These are phyloP conservation scores for Laterallus jamaicensis DNA, from an alignment of 2,113 vertebrate species.

Conservation along the genomic window DNA sequence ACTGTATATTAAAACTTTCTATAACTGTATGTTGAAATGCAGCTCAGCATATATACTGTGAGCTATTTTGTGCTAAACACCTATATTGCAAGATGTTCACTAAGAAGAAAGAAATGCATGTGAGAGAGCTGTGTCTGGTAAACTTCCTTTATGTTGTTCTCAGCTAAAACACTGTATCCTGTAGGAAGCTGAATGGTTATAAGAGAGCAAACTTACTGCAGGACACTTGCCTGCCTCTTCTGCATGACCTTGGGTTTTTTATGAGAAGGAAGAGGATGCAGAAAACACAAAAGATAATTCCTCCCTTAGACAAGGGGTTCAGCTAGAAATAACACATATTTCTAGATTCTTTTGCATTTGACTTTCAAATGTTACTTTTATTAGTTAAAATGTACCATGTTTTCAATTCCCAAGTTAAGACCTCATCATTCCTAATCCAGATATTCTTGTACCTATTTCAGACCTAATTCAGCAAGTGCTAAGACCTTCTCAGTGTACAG, in stretches of 20 bases:
- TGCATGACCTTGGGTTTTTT: background rate
- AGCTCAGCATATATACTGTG: background rate
- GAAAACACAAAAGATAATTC: background rate
- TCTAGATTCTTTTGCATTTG: background rate
- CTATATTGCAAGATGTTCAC: background rate
- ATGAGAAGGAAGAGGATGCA: background rate
- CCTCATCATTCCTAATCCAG: background rate
- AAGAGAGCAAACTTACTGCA: background rate
- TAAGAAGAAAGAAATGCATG: background rate
- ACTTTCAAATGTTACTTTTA: background rate
- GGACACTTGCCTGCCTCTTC: background rate
- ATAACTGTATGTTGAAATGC: background rate
- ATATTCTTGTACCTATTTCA: background rate
- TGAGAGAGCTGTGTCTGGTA: background rate
- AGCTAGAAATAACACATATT: background rate
- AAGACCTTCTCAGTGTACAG: background rate
- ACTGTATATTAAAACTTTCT: background rate
- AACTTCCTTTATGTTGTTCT: background rate
- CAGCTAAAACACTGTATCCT: background rate
- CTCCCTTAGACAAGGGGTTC: background rate
- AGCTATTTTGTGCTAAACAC: background rate
- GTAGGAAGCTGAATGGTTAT: background rate
- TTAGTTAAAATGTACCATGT: background rate
- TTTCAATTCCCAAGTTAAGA: background rate
- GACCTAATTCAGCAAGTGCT: background rate